phyloP scores from a whole-genome alignment of 2,113 vertebrate species.

The Dipodomys merriami region DNA sequence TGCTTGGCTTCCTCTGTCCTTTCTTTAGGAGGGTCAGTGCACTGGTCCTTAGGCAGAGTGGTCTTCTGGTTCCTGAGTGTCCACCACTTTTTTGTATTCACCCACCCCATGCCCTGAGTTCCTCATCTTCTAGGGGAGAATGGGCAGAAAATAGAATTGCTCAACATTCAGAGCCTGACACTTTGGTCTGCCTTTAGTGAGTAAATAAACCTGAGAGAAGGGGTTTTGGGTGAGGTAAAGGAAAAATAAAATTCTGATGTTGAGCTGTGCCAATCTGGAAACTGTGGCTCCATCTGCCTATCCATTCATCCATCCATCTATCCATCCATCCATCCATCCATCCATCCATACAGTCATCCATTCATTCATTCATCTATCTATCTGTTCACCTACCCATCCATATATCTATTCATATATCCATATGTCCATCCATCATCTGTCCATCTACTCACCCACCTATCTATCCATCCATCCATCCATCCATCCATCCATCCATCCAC shows the following conservation, averaged over 20 bases:
- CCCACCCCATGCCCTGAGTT: not conserved
- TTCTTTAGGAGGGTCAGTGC: not conserved
- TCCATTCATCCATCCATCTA: not conserved
- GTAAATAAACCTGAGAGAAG: slow-evolving; percentile 28
- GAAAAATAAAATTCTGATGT: slow-evolving; percentile 12
- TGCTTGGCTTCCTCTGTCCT: not conserved
- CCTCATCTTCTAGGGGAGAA: not conserved
- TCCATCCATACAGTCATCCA: not conserved
- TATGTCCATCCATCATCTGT: not conserved
- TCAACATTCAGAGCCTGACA: slow-evolving; percentile 17
- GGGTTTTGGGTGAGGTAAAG: slow-evolving; percentile 21
- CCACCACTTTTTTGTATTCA: not conserved
- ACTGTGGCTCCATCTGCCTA: not conserved
- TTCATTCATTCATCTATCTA: not conserved
- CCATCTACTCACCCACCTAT: not conserved
- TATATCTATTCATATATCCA: not conserved
- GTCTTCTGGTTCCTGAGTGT: not conserved
- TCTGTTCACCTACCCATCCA: too few relatives aligned
- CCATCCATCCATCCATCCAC: not conserved
- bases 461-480: not conserved
- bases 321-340: not conserved
- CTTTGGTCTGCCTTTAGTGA: not conserved
- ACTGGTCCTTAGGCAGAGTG: not conserved
- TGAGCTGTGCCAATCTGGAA: slow-evolving; percentile 33
- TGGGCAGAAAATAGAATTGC: slow-evolving; percentile 15